Conservation (phyloP, 2,888 invertebrate species). For the Syrista parreyssii region DNA sequence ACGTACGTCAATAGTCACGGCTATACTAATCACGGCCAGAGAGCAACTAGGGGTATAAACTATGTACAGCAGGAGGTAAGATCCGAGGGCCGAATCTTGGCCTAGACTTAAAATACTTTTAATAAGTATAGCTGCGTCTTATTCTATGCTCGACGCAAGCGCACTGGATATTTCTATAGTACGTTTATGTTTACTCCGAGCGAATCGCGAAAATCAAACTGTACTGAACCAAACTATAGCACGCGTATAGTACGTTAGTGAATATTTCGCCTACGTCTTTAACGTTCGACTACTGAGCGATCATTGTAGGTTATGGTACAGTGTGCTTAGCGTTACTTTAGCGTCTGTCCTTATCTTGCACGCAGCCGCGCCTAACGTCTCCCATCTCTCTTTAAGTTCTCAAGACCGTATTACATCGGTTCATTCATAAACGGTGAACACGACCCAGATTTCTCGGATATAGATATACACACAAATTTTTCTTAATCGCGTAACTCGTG, state of each 20-base stretch:
- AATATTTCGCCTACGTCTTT: background rate
- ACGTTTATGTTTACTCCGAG: background rate
- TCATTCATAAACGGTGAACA: constrained; percentile 3
- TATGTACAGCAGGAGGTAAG: constrained; percentile 30
- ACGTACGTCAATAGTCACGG: background rate
- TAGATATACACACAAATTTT: background rate
- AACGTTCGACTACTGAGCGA: background rate
- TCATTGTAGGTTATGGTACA: background rate
- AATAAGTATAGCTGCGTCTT: constrained; percentile 50
- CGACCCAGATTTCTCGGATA: background rate
- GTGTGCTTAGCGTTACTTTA: background rate
- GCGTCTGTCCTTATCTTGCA: background rate
- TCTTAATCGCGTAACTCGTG: background rate
- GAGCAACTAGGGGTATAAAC: background rate
- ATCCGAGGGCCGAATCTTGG: constrained; percentile 53
- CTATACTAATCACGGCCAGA: background rate
- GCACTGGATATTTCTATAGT: background rate
- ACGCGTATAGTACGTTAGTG: background rate
- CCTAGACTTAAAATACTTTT: constrained; percentile 61
- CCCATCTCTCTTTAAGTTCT: background rate
- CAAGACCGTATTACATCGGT: background rate
- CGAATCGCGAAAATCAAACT: background rate
- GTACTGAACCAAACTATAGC: background rate
- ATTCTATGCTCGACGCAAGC: constrained; percentile 31
- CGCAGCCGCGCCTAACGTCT: background rate